Conservation (phyloP, 2,113 vertebrate species). For the Oreochromis niloticus region DNA sequence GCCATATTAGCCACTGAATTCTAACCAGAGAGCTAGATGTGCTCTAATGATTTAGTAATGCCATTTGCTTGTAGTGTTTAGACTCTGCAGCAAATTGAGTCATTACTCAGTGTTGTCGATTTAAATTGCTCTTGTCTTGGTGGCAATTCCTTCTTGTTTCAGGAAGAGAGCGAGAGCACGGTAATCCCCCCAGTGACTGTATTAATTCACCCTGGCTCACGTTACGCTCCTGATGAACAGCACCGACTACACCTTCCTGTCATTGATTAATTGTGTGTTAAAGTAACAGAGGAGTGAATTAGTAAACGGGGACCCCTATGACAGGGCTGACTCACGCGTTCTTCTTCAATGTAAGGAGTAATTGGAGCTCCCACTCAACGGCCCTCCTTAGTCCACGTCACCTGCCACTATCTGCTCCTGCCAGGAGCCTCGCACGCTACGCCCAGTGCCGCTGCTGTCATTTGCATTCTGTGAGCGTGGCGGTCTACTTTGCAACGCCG, state of each 20-base stretch:
- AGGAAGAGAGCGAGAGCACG: slow-evolving; percentile 46
- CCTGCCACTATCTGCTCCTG: slow-evolving; percentile 50
- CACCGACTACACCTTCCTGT: slow-evolving; percentile 58
- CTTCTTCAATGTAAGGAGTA: slow-evolving; percentile 28
- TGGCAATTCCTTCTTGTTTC: slow-evolving; percentile 66
- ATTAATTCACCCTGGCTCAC: slow-evolving; percentile 64
- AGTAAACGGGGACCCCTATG: slow-evolving; percentile 57
- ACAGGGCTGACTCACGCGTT: slow-evolving; percentile 35
- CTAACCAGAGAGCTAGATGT: slow-evolving; percentile 42
- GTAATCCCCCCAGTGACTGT: slow-evolving; percentile 63
- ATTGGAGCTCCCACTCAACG: slow-evolving; percentile 46
- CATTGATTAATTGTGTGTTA: slow-evolving; percentile 73
- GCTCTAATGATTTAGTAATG: slow-evolving; percentile 65
- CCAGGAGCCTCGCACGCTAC: slow-evolving; percentile 58
- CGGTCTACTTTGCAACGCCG: slow-evolving; percentile 67
- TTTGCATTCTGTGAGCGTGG: slow-evolving; percentile 81
- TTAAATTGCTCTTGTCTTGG: slow-evolving; percentile 67
- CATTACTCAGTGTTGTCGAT: slow-evolving; percentile 69
- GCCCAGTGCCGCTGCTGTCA: slow-evolving; percentile 66
- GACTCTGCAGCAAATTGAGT: slow-evolving; percentile 66
- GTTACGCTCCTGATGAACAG: slow-evolving; percentile 64
- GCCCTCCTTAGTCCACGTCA: slow-evolving; percentile 3
- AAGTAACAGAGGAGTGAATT: slow-evolving; percentile 70
- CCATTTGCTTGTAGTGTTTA: slow-evolving; percentile 67
- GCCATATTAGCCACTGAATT: slow-evolving; percentile 34